Conservation (phyloP, 2,113 vertebrate genomes). For the Laterallus jamaicensis region DNA sequence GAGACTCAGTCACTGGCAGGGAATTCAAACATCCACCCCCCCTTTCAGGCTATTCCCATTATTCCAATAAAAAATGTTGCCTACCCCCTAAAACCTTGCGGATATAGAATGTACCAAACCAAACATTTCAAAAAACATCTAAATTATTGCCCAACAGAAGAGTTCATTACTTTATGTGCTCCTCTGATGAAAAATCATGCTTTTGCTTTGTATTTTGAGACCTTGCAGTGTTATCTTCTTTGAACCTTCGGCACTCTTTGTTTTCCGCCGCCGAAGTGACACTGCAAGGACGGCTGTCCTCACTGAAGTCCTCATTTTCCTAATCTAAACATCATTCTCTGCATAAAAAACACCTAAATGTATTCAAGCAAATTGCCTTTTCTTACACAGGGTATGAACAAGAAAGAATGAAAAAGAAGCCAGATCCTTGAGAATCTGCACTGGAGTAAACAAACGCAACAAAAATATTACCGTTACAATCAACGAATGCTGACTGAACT, state of each 20-base stretch:
- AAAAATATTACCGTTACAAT: constrained; percentile 55
- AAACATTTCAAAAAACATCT: neutral
- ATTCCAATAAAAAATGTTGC: neutral
- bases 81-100: neutral
- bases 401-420: constrained; percentile 25
- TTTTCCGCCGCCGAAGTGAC: neutral
- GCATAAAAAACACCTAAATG: neutral
- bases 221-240: neutral
- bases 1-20: neutral
- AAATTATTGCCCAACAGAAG: neutral
- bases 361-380: neutral
- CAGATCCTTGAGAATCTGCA: constrained; percentile 23
- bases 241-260: neutral
- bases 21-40: neutral
- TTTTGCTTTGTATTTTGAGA: constrained; percentile 23
- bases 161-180: neutral
- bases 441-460: constrained; percentile 35
- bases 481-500: constrained; percentile 22
- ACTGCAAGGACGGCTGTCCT: neutral
- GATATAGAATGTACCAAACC: neutral
- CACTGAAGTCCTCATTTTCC: neutral
- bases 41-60: neutral
- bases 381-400: neutral
- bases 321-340: neutral
- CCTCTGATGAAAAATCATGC: neutral